Evolutionary conservation across 2,797 vertebrate species (phyloP).

Genomic region (Chaunax sp.): DNA sequence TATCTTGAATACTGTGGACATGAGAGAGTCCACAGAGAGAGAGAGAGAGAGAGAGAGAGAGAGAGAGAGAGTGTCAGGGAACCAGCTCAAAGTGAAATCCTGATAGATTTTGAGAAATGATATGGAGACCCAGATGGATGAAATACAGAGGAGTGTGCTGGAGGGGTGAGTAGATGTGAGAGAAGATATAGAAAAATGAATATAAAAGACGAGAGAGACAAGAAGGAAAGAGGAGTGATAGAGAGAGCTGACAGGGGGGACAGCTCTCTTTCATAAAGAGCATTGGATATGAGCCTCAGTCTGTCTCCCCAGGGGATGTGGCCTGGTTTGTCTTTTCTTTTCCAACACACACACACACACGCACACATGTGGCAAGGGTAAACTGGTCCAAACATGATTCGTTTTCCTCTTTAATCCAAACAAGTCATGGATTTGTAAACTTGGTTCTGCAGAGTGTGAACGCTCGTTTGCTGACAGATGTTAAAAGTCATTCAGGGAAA

Average conservation of each 20-base stretch:
- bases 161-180: constrained; percentile 64
- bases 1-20: constrained; percentile 45
- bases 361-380: too few species aligned
- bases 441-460: too few species aligned
- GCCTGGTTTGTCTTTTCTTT: constrained; percentile 64
- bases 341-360: constrained; percentile 31
- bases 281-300: constrained; percentile 78
- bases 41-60: constrained; percentile 2
- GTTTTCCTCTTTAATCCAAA: too few species aligned
- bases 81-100: constrained; percentile 73
- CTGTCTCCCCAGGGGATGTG: constrained; percentile 69
- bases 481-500: too few species aligned
- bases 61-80: background rate
- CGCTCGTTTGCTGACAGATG: too few species aligned
- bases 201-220: constrained; percentile 58
- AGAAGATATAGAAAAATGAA: constrained; percentile 59
- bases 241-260: constrained; percentile 70
- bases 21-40: constrained; percentile 26
- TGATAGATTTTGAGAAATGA: constrained; percentile 63
- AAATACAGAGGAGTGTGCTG: constrained; percentile 53
- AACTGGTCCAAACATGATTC: too few species aligned
- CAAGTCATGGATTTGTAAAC: too few species aligned
- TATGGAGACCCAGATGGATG: constrained; percentile 65
- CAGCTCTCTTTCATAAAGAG: constrained; percentile 77
- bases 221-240: background rate